These are phyloP conservation scores for Ellobium chinense DNA, from an alignment of 2,888 invertebrate species.

Conservation along the genomic window DNA sequence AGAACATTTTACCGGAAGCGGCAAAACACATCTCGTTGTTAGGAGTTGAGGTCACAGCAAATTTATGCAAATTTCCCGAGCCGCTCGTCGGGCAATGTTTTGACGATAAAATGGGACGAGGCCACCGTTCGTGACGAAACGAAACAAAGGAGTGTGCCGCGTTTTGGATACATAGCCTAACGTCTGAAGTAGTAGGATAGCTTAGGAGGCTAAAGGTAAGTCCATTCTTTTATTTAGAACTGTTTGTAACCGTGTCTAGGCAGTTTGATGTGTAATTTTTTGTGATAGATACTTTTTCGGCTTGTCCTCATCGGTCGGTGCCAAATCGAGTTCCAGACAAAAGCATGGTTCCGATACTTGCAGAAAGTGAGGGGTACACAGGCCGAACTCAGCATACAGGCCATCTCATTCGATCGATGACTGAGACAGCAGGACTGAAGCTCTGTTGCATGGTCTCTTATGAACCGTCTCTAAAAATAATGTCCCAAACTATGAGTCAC, in stretches of 20 bases:
- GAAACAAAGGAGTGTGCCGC: slow-evolving; percentile 15
- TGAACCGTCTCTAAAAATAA: too few species aligned
- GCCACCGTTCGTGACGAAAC: not conserved
- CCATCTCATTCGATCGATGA: slow-evolving; percentile 5
- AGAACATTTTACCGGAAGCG: slow-evolving; percentile 7
- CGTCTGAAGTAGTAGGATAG: not conserved
- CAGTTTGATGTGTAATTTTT: too few species aligned
- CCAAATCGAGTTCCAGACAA: not conserved
- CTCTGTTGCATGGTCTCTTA: not conserved
- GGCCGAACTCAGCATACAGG: not conserved
- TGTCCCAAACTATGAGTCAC: too few species aligned
- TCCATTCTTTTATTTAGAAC: not conserved
- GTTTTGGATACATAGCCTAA: not conserved
- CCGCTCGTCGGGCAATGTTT: slow-evolving; percentile 16
- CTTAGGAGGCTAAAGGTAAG: not conserved
- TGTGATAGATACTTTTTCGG: too few species aligned
- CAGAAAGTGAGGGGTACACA: too few species aligned
- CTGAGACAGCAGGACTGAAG: not conserved
- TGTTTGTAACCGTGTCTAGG: not conserved
- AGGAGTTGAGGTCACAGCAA: not conserved
- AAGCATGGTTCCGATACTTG: not conserved
- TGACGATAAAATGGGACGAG: slow-evolving; percentile 13
- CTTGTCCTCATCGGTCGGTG: too few species aligned
- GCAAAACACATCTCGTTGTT: not conserved
- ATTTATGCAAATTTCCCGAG: slow-evolving; percentile 22